phyloP scores from a whole-genome alignment of 2,888 invertebrate species.

The Brachypterus glaber region DNA sequence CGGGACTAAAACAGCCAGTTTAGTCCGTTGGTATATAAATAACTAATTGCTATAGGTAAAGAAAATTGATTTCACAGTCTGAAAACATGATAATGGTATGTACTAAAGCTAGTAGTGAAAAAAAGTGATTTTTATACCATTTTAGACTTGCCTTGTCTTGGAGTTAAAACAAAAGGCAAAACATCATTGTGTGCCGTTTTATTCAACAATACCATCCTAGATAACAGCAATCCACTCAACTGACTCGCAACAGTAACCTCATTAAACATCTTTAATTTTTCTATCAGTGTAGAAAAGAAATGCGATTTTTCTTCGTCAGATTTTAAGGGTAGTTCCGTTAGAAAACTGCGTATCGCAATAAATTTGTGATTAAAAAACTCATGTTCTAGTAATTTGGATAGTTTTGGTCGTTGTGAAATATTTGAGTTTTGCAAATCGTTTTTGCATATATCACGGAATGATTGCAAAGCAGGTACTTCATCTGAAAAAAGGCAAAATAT shows the following conservation, averaged over 20 bases:
- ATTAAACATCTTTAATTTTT: constrained; percentile 61
- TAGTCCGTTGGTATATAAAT: too few species aligned
- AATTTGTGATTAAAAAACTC: constrained; percentile 80
- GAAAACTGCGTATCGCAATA: constrained; percentile 70
- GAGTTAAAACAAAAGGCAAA: constrained; percentile 61
- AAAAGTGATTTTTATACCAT: not conserved
- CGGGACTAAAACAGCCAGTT: too few species aligned
- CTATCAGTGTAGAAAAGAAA: constrained; percentile 66
- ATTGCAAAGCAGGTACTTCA: constrained; percentile 57
- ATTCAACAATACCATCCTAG: constrained; percentile 78
- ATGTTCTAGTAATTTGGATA: constrained; percentile 58
- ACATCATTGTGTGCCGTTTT: constrained; percentile 64
- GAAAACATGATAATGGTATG: too few species aligned
- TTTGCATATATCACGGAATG: constrained; percentile 62
- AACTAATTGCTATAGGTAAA: too few species aligned
- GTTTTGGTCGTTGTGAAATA: constrained; percentile 54
- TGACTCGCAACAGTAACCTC: constrained; percentile 76
- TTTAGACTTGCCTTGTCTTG: constrained; percentile 52
- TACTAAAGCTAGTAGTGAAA: too few species aligned
- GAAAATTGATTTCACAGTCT: too few species aligned
- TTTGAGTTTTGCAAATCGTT: constrained; percentile 58
- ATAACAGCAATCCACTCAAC: constrained; percentile 65
- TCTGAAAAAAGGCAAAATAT: constrained; percentile 38
- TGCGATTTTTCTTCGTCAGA: constrained; percentile 62
- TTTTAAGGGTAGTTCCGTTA: constrained; percentile 74